These are phyloP conservation scores for Micrastur ruficollis DNA, from an alignment of 2,797 vertebrate genomes.

Conservation along the genomic window DNA sequence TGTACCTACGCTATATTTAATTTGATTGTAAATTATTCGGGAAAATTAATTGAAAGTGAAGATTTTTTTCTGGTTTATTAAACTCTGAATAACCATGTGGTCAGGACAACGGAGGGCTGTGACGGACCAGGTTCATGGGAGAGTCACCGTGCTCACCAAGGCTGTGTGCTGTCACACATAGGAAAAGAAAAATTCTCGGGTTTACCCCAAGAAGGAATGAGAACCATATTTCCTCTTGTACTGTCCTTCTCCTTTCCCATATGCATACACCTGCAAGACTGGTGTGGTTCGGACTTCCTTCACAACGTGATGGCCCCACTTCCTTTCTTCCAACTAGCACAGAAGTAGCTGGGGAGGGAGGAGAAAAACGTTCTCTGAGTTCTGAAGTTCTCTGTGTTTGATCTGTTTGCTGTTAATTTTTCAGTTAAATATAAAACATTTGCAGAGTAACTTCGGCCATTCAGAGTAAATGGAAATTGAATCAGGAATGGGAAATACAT, in stretches of 20 bases:
- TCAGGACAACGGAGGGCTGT: not conserved
- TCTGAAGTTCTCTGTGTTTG: not conserved
- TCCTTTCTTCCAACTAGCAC: not conserved
- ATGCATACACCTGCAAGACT: not conserved
- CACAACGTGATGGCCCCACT: fast-evolving
- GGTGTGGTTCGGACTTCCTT: not conserved
- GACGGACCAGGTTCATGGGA: not conserved
- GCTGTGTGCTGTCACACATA: not conserved
- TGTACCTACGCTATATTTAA: not conserved
- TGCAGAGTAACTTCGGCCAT: not conserved
- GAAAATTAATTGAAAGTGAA: not conserved
- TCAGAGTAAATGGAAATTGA: not conserved
- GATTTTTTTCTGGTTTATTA: not conserved
- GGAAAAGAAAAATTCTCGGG: not conserved
- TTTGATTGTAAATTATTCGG: fast-evolving
- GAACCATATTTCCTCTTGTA: fast-evolving
- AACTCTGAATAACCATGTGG: fast-evolving
- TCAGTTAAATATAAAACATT: not conserved
- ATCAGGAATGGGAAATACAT: not conserved
- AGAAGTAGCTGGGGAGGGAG: not conserved
- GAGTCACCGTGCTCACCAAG: not conserved
- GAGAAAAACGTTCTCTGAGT: not conserved
- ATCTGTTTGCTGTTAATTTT: not conserved
- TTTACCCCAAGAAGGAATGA: not conserved
- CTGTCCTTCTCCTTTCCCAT: not conserved